A percentile compares a stretch with the other conserved stretches of the same genome.
Evolutionary conservation across 2,888 invertebrate species (phyloP).

Genomic region (Liodrosophila aerea): DNA sequence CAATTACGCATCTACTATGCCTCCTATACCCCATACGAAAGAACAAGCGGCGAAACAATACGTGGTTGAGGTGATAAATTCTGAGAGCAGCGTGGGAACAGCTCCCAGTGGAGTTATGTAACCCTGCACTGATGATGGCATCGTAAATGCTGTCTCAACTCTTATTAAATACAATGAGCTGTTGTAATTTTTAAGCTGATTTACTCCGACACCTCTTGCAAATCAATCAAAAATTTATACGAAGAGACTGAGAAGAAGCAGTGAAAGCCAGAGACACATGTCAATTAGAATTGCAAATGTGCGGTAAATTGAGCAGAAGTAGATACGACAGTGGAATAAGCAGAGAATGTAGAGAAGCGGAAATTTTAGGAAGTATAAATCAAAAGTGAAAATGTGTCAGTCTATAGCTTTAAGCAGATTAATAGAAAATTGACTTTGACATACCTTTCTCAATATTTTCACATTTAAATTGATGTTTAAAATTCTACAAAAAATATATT

Average conservation of each 20-base stretch:
- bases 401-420: background rate
- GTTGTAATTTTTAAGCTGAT: constrained; percentile 69
- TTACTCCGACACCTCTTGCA: constrained; percentile 35
- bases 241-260: background rate
- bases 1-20: constrained; percentile 47
- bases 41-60: constrained; percentile 1
- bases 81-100: constrained; percentile 67
- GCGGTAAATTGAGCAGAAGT: background rate
- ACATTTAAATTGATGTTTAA: background rate
- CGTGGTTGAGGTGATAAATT: constrained; percentile 44
- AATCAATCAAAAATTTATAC: constrained; percentile 54
- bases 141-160: constrained; percentile 40
- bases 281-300: constrained; percentile 54
- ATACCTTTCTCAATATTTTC: background rate
- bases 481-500: background rate
- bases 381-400: background rate
- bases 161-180: constrained; percentile 67
- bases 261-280: constrained; percentile 12
- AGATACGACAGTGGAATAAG: background rate
- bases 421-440: too few species aligned
- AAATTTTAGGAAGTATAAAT: constrained; percentile 5
- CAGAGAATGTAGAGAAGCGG: constrained; percentile 1
- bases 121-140: constrained; percentile 25
- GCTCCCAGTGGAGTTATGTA: constrained; percentile 53
- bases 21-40: too few species aligned